phyloP scores from a whole-genome alignment of 2,797 vertebrate species.

The Ammospiza maritima region DNA sequence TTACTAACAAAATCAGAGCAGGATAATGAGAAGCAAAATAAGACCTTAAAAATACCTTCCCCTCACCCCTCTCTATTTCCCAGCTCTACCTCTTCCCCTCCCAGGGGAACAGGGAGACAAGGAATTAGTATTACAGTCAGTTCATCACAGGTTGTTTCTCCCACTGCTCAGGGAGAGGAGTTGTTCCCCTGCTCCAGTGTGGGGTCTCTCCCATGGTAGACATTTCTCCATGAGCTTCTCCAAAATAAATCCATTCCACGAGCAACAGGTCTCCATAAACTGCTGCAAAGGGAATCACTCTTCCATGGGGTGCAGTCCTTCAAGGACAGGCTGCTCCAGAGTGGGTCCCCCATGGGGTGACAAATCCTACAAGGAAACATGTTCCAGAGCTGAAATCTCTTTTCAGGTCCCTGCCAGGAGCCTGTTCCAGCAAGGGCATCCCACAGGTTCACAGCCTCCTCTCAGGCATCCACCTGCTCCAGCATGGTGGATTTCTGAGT shows the following conservation, averaged over 20 bases:
- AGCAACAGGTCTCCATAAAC: not conserved
- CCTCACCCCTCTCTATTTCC: not conserved
- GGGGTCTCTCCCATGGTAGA: not conserved
- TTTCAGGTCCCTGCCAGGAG: not conserved
- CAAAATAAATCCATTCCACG: fast-evolving
- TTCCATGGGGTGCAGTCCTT: not conserved
- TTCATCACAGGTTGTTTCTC: not conserved
- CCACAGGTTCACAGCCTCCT: not conserved
- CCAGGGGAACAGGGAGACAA: not conserved
- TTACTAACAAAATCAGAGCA: not conserved
- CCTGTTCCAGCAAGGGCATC: fast-evolving
- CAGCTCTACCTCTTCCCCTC: not conserved
- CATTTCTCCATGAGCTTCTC: not conserved
- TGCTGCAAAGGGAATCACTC: not conserved
- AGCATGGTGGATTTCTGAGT: not conserved
- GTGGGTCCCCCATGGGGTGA: not conserved
- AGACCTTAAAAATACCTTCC: not conserved
- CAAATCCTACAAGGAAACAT: not conserved
- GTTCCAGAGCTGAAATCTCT: not conserved
- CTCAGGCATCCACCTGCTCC: not conserved
- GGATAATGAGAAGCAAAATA: not conserved
- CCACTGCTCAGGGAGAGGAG: no score
- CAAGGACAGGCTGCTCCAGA: not conserved
- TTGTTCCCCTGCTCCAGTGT: not conserved
- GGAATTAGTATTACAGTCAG: not conserved